Base-by-base conservation (phyloP, 2,797 vertebrate species). In the Lepilemur septentrionalis region DNA sequence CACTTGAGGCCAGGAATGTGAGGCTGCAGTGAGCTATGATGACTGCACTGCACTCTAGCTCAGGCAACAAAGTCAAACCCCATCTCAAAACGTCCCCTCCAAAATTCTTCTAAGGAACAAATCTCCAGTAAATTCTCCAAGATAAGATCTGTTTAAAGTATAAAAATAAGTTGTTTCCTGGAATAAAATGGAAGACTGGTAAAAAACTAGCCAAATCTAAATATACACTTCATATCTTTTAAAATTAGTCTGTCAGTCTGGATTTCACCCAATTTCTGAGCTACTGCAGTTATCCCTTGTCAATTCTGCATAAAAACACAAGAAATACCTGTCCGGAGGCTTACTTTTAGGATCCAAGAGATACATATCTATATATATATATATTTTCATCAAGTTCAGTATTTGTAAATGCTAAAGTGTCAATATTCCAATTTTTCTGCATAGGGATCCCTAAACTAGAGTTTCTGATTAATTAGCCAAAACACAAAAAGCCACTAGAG, bases 171-270 rank as follows among this genome's bases (percentile, higher is more conserved):
- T 61, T 96, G 75, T 90, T 35, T 76, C 48, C 59, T 91, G 48
- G 92, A 92, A 96, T 88, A 93, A 97, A 97, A 84, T 95, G 87
- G 41, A 95, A 92, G 82, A 94, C 12, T 92, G 61, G 92, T 79
- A 73, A 92, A 85, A 84, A 85, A 82, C 17, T 63, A 85, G 92
- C 50, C 93, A 97, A 93, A 91, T 81, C 91, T 96, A 97, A 97
- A 97, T 96, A 97, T 92, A 91, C 73, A 96, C 57, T 86, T 88
- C 65, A 92, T 69, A 87, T 85, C 65, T 95, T 97, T 97, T 94
- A 96, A 97, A 97, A 95, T 93, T 97, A 97, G 96, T 75, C 67
- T 12, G 7, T 70, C 55, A 88, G 28, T 89, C 85, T 96, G 95
- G 92, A 97, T 95, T 96, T 92, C 89, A 41, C 52, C 81, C 94